Conservation (phyloP, 2,113 vertebrate genomes). For the Corydoras sp. region DNA sequence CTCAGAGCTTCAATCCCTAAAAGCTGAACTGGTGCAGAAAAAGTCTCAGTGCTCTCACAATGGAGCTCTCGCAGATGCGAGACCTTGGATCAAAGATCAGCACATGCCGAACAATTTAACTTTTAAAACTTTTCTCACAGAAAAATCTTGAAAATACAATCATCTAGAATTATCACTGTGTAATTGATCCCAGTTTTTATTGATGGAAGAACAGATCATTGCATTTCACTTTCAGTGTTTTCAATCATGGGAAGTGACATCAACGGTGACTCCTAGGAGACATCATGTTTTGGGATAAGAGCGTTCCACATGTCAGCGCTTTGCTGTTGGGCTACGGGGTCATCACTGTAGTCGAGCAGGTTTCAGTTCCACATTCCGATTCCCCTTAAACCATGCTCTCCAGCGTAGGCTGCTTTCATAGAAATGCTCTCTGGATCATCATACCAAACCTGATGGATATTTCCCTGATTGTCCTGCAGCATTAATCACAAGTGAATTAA, state of each 20-base stretch:
- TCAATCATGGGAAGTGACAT: constrained; percentile 44
- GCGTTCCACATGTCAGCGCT: constrained; percentile 83
- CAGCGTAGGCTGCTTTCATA: constrained; percentile 72
- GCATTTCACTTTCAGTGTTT: no score
- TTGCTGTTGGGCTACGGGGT: constrained; percentile 69
- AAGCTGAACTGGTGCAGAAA: constrained; percentile 79
- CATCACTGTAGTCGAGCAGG: constrained; percentile 77
- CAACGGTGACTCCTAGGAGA: constrained; percentile 15
- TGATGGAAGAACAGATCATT: no score
- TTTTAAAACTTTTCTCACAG: no score
- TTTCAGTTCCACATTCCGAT: constrained; percentile 93
- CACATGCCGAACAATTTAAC: not conserved
- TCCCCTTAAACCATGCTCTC: constrained; percentile 70
- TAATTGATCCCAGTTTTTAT: no score
- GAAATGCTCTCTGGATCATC: constrained; percentile 85
- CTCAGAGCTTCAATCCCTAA: constrained; percentile 73
- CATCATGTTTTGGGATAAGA: constrained; percentile 58
- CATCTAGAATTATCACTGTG: no score
- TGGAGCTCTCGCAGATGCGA: not conserved
- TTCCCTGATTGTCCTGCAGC: constrained; percentile 67
- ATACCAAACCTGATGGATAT: constrained; percentile 89
- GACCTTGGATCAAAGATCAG: not conserved
- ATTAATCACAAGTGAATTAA: not conserved
- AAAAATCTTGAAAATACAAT: no score
- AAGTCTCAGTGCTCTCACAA: constrained; percentile 66